phyloP scores from a whole-genome alignment of 2,888 invertebrate genomes.

The Galeopsomyia nigrocyanea region DNA sequence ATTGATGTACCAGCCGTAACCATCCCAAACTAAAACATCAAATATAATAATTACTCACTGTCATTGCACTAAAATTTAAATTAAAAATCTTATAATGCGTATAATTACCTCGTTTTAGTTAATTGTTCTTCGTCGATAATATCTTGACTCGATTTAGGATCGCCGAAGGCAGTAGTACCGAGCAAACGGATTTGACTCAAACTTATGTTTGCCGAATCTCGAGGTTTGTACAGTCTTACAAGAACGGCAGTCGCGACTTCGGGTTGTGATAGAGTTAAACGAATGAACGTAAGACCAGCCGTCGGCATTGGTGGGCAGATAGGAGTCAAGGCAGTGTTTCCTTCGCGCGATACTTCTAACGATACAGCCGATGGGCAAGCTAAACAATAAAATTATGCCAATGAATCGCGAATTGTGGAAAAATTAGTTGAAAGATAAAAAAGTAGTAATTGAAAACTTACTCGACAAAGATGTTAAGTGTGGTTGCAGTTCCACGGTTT shows the following conservation, averaged over 20 bases:
- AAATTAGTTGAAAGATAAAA: not conserved
- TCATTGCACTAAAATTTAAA: slow-evolving; percentile 15
- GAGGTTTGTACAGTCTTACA: slow-evolving; percentile 83
- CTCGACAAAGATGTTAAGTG: slow-evolving; percentile 86
- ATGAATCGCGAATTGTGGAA: no score
- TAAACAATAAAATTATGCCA: slow-evolving; percentile 58
- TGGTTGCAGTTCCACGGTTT: slow-evolving; percentile 90
- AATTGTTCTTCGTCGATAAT: slow-evolving; percentile 72
- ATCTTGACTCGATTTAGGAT: slow-evolving; percentile 65
- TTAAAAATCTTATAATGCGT: slow-evolving; percentile 1
- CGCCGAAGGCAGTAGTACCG: slow-evolving; percentile 88
- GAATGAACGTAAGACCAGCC: slow-evolving; percentile 89
- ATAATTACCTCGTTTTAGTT: slow-evolving; percentile 69
- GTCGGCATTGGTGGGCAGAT: slow-evolving; percentile 89
- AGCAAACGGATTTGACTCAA: slow-evolving; percentile 88
- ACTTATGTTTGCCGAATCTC: slow-evolving; percentile 91
- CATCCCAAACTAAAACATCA: slow-evolving; percentile 79
- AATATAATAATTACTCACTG: slow-evolving; percentile 10
- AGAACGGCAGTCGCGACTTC: slow-evolving; percentile 89
- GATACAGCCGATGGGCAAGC: slow-evolving; percentile 92
- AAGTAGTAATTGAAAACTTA: slow-evolving; percentile 64
- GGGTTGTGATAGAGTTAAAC: slow-evolving; percentile 84
- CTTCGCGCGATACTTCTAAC: slow-evolving; percentile 86
- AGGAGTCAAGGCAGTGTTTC: slow-evolving; percentile 82
- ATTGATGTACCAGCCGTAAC: slow-evolving; percentile 86